Percentiles rank a stretch among this genome's conserved stretches.
These are phyloP conservation scores for Chlorodrepanis virens DNA, from an alignment of 2,113 vertebrate species.

Conservation along the genomic window DNA sequence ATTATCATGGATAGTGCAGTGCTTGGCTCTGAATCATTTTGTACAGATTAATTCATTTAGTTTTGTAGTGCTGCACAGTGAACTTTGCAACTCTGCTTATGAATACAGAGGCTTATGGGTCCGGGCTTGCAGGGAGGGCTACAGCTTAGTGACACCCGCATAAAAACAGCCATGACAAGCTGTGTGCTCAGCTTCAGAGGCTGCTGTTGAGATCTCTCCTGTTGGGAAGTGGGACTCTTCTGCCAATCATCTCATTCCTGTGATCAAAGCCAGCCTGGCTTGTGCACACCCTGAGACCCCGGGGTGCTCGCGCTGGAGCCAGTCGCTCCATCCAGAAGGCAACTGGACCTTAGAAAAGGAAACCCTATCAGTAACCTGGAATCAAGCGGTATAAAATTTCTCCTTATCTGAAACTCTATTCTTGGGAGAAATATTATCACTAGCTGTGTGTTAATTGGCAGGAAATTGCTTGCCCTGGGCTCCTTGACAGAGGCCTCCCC, in stretches of 20 bases:
- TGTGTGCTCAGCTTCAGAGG: neutral
- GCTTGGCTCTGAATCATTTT: neutral
- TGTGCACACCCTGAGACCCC: accelerated
- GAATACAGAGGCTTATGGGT: neutral
- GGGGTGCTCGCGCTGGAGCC: accelerated
- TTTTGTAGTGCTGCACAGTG: neutral
- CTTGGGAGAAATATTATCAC: slow-evolving; percentile 58
- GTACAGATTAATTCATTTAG: neutral
- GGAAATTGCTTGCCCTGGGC: slow-evolving; percentile 53
- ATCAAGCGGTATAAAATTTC: neutral
- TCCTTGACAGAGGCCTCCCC: neutral
- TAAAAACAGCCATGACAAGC: neutral
- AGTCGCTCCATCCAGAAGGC: accelerated
- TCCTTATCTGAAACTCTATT: slow-evolving; percentile 34
- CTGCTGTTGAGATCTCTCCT: neutral
- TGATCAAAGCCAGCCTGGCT: neutral
- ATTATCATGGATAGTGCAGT: neutral
- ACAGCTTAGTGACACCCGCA: accelerated
- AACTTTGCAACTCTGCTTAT: neutral
- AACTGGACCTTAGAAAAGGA: neutral
- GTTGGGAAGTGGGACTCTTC: slow-evolving; percentile 39
- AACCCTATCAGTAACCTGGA: neutral
- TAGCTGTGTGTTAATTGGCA: slow-evolving; percentile 55
- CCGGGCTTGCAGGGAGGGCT: accelerated
- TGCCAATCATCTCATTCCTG: neutral